These are phyloP conservation scores for Aleadryas rufinucha DNA, from an alignment of 2,113 vertebrate genomes.

Conservation along the genomic window DNA sequence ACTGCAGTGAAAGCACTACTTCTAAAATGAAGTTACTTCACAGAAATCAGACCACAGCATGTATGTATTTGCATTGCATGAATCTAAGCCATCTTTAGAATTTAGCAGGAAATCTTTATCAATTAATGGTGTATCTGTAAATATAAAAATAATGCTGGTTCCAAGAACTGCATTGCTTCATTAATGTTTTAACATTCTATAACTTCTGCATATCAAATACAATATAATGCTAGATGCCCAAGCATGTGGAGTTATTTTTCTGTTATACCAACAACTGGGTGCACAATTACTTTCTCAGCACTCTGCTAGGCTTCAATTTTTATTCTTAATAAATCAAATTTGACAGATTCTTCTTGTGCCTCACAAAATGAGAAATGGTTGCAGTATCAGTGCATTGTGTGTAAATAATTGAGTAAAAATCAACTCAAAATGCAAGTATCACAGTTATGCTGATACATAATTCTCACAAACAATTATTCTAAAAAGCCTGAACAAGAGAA, in stretches of 20 bases:
- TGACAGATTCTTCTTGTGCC: neutral
- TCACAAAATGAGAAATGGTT: neutral
- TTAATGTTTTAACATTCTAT: neutral
- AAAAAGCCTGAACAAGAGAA: neutral
- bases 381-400: neutral
- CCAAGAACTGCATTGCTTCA: neutral
- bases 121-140: neutral
- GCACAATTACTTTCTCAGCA: neutral
- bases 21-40: neutral
- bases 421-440: neutral
- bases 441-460: neutral
- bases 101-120: neutral
- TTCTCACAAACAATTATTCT: neutral
- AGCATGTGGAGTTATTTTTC: neutral
- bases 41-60: neutral
- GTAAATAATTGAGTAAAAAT: neutral
- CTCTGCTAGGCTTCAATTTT: neutral
- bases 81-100: neutral
- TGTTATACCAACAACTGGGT: neutral
- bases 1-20: neutral
- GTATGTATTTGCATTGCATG: neutral
- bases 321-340: neutral
- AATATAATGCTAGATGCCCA: neutral
- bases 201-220: neutral
- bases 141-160: neutral